phyloP scores from a whole-genome alignment of 2,113 vertebrate species.

The Coracopsis vasa region DNA sequence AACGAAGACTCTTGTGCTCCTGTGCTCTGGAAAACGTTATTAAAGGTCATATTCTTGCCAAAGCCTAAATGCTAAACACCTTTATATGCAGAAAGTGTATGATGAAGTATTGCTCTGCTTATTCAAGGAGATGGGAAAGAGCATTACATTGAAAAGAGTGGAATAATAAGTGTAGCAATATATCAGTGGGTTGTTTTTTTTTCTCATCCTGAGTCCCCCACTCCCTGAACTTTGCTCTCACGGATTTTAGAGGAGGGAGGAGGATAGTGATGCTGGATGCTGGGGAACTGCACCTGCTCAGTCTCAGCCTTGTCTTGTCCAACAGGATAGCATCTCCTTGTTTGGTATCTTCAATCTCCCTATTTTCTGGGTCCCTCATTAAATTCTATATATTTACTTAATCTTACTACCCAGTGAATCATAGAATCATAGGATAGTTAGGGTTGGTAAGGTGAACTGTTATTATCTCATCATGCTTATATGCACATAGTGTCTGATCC shows the following conservation, averaged over 20 bases:
- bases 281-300: not conserved
- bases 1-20: not conserved
- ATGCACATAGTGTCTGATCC: not conserved
- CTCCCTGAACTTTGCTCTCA: not conserved
- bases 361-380: not conserved
- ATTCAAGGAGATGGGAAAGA: not conserved
- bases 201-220: not conserved
- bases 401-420: not conserved
- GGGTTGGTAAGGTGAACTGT: not conserved
- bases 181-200: not conserved
- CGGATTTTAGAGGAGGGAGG: not conserved
- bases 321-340: not conserved
- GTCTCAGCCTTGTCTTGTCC: not conserved
- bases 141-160: not conserved
- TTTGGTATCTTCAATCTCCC: not conserved
- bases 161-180: not conserved
- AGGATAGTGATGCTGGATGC: not conserved
- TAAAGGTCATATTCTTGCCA: not conserved
- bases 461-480: not conserved
- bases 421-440: not conserved
- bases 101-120: not conserved
- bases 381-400: not conserved
- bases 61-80: not conserved
- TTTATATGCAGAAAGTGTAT: not conserved
- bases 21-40: not conserved